A percentile compares a stretch with the other conserved stretches of the same genome.
phyloP scores from a whole-genome alignment of 1,140 invertebrate species.

The Zophobas morio region DNA sequence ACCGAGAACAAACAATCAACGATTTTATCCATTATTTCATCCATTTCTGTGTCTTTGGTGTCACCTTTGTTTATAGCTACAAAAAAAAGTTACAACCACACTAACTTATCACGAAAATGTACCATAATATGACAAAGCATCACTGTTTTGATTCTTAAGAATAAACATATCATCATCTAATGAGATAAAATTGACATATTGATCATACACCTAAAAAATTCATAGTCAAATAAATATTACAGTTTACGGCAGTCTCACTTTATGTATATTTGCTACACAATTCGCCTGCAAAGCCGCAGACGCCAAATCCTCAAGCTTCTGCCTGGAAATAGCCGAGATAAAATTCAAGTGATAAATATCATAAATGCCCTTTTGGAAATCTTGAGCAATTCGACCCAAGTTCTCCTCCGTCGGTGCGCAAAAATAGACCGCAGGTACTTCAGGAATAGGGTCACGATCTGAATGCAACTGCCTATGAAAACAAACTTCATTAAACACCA shows the following conservation, averaged over 20 bases:
- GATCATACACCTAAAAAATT: constrained; percentile 86
- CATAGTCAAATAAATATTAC: background rate
- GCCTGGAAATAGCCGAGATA: constrained; percentile 94
- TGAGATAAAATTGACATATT: constrained; percentile 99
- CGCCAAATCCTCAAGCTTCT: constrained; percentile 96
- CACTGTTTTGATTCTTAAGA: constrained; percentile 92
- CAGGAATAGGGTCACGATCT: constrained; percentile 95
- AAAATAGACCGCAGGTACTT: constrained; percentile 99
- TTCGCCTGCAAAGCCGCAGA: constrained; percentile 90
- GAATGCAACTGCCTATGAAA: constrained; percentile 88
- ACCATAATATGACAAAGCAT: constrained; percentile 94
- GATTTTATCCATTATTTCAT: constrained; percentile 93
- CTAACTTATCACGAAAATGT: constrained; percentile 31
- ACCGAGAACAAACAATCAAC: constrained; percentile 98
- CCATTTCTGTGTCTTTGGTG: constrained; percentile 97
- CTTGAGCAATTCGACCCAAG: constrained; percentile 93
- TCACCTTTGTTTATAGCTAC: constrained; percentile 94
- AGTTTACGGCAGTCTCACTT: constrained; percentile 71
- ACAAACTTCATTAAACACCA: background rate
- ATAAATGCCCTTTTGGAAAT: constrained; percentile 93
- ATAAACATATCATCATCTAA: constrained; percentile 98
- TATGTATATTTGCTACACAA: constrained; percentile 91
- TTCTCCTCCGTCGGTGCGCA: constrained; percentile 98
- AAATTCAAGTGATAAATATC: constrained; percentile 98
- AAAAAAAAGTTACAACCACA: constrained; percentile 61